These are phyloP conservation scores for Cryptus armator DNA, from an alignment of 2,888 invertebrate genomes.

Conservation along the genomic window DNA sequence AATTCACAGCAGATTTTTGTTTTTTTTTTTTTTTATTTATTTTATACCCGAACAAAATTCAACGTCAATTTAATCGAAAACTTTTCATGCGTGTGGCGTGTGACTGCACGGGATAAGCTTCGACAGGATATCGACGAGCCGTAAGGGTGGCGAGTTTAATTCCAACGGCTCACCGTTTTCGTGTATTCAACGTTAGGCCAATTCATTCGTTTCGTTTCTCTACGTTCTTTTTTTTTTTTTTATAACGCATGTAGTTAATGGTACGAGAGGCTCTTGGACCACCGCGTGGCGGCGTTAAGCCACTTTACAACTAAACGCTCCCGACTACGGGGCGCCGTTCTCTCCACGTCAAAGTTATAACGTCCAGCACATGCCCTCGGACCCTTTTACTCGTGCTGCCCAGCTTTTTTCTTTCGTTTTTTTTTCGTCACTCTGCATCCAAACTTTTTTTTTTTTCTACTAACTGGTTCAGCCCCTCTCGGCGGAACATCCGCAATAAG, in stretches of 20 bases:
- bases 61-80: not conserved
- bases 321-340: conserved; percentile 19
- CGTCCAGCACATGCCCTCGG: not conserved
- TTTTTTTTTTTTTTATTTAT: not conserved
- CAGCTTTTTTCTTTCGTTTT: not conserved
- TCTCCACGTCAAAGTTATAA: conserved; percentile 9
- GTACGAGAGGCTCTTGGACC: not conserved
- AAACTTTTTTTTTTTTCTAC: not conserved
- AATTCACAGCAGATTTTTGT: not conserved
- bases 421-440: not conserved
- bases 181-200: conserved; percentile 1
- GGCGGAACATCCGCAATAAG: conserved; percentile 25
- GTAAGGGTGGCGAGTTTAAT: conserved; percentile 36
- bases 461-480: not conserved
- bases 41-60: not conserved
- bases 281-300: conserved; percentile 29
- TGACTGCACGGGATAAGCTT: not conserved
- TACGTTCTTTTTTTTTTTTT: not conserved
- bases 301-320: conserved; percentile 21
- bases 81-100: not conserved
- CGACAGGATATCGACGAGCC: not conserved
- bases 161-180: conserved; percentile 1
- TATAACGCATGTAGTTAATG: conserved; percentile 5
- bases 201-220: conserved; percentile 12
- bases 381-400: conserved; percentile 19